Evolutionary conservation across 2,113 vertebrate species (phyloP).

Genomic region (Pseudorasbora parva): DNA sequence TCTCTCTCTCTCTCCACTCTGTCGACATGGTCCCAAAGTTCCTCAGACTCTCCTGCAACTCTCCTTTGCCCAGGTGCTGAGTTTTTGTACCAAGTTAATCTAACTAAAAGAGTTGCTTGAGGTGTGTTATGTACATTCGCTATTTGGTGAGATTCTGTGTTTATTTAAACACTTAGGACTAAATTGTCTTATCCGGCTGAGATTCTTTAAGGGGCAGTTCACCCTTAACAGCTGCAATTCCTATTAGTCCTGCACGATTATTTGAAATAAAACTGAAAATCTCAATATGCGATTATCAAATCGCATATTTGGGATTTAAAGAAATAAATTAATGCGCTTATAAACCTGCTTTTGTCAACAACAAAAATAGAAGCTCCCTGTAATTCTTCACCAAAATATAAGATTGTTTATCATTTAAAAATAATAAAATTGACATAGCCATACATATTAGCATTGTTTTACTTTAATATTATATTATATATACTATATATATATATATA

Average conservation of each 20-base stretch:
- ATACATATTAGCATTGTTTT: background rate
- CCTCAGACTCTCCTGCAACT: background rate
- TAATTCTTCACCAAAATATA: background rate
- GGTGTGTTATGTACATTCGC: background rate
- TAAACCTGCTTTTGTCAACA: background rate
- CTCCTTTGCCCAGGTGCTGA: background rate
- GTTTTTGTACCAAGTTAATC: background rate
- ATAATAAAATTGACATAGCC: background rate
- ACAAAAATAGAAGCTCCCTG: background rate
- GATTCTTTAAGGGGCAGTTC: background rate
- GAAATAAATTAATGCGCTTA: background rate
- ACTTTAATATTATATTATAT: background rate
- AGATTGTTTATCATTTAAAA: background rate
- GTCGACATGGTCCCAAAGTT: background rate
- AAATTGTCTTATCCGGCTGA: background rate
- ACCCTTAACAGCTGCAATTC: background rate
- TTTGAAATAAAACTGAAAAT: background rate
- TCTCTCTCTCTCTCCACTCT: background rate
- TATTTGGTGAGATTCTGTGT: background rate
- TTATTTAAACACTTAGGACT: background rate
- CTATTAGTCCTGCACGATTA: background rate
- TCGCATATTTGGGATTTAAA: background rate
- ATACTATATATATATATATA: too few species aligned
- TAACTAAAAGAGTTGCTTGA: background rate
- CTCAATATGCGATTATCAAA: background rate